Conservation (phyloP, 2,888 invertebrate species). For the Agonopterix alstromeriana region DNA sequence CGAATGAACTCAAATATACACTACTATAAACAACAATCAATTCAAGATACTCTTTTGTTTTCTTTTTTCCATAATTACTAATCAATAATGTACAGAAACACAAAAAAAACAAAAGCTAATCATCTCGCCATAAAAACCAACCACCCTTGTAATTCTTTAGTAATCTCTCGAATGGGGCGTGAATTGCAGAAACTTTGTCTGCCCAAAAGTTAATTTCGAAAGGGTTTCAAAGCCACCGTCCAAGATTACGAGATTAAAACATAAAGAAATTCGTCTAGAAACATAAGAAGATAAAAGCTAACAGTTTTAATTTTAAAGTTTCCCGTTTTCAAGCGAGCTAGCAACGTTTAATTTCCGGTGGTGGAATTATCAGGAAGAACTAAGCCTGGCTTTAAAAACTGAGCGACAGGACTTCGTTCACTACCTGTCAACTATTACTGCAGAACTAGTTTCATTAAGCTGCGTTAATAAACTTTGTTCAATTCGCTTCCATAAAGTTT, state of each 20-base stretch:
- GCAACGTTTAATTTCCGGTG: slow-evolving; percentile 66
- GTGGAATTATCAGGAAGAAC: slow-evolving; percentile 57
- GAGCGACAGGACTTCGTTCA: slow-evolving; percentile 21
- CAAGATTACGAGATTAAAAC: slow-evolving; percentile 43
- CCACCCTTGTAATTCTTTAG: slow-evolving; percentile 10
- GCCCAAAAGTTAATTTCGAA: slow-evolving; percentile 16
- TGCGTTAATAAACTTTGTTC: slow-evolving; percentile 7
- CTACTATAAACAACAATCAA: neutral
- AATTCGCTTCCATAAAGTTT: neutral
- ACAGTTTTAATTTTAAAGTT: slow-evolving; percentile 66
- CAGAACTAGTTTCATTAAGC: slow-evolving; percentile 14
- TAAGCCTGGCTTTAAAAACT: slow-evolving; percentile 44
- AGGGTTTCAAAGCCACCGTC: slow-evolving; percentile 26
- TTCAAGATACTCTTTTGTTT: no score
- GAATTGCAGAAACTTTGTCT: slow-evolving; percentile 22
- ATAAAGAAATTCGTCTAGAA: slow-evolving; percentile 47
- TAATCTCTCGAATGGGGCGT: slow-evolving; percentile 11
- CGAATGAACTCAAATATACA: slow-evolving; percentile 1
- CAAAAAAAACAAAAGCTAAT: slow-evolving; percentile 4
- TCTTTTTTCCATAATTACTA: no score
- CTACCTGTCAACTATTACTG: slow-evolving; percentile 26
- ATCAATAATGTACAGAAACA: neutral
- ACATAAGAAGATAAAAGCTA: slow-evolving; percentile 39
- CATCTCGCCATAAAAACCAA: slow-evolving; percentile 5
- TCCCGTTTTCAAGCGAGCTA: slow-evolving; percentile 42